phyloP scores from a whole-genome alignment of 2,113 vertebrate species.

The Psephotus haematonotus region DNA sequence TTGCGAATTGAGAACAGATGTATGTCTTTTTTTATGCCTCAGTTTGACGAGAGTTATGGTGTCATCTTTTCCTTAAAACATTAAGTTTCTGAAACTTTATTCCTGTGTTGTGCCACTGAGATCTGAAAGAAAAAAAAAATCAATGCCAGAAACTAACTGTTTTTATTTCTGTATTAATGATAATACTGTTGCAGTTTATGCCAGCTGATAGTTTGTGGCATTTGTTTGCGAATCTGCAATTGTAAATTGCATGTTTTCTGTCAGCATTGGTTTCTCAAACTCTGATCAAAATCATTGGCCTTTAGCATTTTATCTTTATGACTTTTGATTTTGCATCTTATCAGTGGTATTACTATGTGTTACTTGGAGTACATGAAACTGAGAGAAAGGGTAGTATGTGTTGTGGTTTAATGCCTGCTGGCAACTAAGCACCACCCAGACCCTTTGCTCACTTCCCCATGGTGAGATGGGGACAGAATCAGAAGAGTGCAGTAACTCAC shows the following conservation, averaged over 20 bases:
- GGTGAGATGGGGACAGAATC: neutral
- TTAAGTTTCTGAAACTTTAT: neutral
- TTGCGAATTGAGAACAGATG: neutral
- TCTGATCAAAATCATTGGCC: neutral
- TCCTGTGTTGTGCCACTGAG: neutral
- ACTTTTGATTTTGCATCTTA: neutral
- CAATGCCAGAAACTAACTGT: neutral
- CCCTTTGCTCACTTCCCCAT: neutral
- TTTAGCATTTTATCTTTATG: neutral
- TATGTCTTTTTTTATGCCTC: neutral
- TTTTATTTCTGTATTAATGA: neutral
- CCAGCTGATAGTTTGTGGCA: fast-evolving
- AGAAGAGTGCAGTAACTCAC: neutral
- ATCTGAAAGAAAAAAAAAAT: neutral
- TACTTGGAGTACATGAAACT: neutral
- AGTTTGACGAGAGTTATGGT: neutral
- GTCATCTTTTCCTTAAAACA: neutral
- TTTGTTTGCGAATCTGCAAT: neutral
- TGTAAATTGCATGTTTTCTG: neutral
- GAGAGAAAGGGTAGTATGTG: neutral
- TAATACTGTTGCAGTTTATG: neutral
- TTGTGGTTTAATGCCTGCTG: neutral
- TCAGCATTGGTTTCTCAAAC: neutral
- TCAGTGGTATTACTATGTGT: neutral
- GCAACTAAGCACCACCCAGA: neutral